phyloP scores from a whole-genome alignment of 2,797 vertebrate genomes.

The Tarsius wallacei region DNA sequence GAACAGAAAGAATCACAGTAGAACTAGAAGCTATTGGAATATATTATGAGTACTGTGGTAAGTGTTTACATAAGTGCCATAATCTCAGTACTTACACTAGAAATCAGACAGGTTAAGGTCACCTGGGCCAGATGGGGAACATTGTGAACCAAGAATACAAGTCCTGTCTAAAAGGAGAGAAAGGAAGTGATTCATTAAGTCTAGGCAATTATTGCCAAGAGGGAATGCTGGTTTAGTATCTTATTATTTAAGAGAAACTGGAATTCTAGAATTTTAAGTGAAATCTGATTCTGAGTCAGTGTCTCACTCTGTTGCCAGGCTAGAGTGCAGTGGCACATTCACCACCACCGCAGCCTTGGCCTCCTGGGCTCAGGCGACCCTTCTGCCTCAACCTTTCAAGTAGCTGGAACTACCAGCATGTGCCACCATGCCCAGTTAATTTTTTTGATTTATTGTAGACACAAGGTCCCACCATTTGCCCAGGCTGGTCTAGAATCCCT shows the following conservation, averaged over 20 bases:
- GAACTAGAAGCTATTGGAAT: background rate
- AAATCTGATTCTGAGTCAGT: slow-evolving; percentile 13
- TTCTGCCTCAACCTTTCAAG: no score
- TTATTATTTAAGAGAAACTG: background rate
- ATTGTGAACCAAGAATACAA: background rate
- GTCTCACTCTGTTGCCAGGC: no score
- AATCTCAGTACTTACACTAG: background rate
- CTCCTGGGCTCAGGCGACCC: no score
- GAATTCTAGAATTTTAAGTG: slow-evolving; percentile 33
- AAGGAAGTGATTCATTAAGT: background rate
- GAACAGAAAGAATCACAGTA: background rate
- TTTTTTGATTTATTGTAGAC: no score
- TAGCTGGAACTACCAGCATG: no score
- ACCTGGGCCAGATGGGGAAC: background rate
- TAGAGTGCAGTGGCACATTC: no score
- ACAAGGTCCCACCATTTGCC: no score
- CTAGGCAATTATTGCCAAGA: background rate
- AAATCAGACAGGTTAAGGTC: background rate
- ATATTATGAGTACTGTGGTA: background rate
- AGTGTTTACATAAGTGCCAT: background rate
- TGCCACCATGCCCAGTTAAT: no score
- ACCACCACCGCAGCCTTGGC: no score
- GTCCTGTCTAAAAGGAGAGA: background rate
- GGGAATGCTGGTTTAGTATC: background rate
- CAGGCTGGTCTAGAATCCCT: no score